phyloP scores from a whole-genome alignment of 2,888 invertebrate genomes.

The Nymphalis c-album region DNA sequence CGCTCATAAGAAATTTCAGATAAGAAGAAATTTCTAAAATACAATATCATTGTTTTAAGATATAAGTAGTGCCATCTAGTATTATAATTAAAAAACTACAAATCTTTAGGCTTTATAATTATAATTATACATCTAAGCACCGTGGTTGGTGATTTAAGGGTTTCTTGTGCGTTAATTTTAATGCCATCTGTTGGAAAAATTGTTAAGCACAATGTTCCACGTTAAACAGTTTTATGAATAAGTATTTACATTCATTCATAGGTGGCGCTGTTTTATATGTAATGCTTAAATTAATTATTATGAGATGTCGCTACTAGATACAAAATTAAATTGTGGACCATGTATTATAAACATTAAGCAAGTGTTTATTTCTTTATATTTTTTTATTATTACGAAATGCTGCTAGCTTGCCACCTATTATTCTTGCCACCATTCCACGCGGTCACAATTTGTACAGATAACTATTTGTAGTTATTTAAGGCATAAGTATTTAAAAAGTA shows the following conservation, averaged over 20 bases:
- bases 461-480: too few relatives aligned
- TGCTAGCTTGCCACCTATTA: too few relatives aligned
- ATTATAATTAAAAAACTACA: neutral
- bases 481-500: too few relatives aligned
- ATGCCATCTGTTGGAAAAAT: conserved; percentile 1
- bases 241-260: neutral
- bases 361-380: too few relatives aligned
- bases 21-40: neutral
- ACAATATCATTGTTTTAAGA: neutral
- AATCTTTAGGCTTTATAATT: neutral
- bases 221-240: neutral
- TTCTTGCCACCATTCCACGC: too few relatives aligned
- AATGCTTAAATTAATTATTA: neutral
- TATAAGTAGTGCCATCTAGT: neutral
- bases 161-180: too few relatives aligned
- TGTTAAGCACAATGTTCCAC: neutral
- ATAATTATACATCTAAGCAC: neutral
- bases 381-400: too few relatives aligned
- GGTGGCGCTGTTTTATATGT: neutral
- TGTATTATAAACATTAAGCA: too few relatives aligned
- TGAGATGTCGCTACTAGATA: neutral
- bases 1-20: too few relatives aligned
- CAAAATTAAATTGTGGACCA: neutral
- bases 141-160: too few relatives aligned
- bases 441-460: too few relatives aligned